Evolutionary conservation across 2,888 invertebrate species (phyloP).

Genomic region (Microctonus brassicae): DNA sequence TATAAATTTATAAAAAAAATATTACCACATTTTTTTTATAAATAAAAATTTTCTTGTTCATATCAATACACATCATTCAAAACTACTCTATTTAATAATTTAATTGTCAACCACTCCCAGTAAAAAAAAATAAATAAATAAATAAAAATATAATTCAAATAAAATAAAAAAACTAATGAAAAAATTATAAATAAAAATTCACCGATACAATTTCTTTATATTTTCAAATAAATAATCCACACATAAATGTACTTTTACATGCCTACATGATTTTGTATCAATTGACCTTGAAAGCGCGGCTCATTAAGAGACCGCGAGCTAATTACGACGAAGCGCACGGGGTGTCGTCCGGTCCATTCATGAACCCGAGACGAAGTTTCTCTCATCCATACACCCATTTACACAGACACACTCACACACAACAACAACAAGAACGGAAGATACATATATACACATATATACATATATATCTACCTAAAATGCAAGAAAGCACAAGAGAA

Average conservation of each 20-base stretch:
- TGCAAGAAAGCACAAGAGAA: conserved; percentile 21
- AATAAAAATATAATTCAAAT: too few species aligned
- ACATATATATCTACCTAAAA: neutral
- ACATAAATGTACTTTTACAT: neutral
- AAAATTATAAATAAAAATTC: too few species aligned
- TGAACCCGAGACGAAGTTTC: conserved; percentile 20
- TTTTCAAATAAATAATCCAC: neutral
- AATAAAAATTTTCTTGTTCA: too few species aligned
- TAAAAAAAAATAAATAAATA: too few species aligned
- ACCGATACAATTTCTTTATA: neutral
- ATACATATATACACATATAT: conserved; percentile 5
- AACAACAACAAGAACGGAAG: neutral
- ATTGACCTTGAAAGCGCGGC: conserved; percentile 34
- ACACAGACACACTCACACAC: neutral
- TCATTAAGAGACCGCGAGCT: conserved; percentile 38
- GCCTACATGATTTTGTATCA: neutral
- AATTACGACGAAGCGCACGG: conserved; percentile 32
- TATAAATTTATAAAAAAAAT: too few species aligned
- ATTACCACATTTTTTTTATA: too few species aligned
- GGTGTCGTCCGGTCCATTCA: conserved; percentile 37
- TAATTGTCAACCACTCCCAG: too few species aligned
- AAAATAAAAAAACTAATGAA: too few species aligned
- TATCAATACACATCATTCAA: too few species aligned
- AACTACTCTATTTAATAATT: too few species aligned
- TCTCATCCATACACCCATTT: neutral